phyloP scores from a whole-genome alignment of 2,888 invertebrate genomes.

The Orthonychiurus folsomi region DNA sequence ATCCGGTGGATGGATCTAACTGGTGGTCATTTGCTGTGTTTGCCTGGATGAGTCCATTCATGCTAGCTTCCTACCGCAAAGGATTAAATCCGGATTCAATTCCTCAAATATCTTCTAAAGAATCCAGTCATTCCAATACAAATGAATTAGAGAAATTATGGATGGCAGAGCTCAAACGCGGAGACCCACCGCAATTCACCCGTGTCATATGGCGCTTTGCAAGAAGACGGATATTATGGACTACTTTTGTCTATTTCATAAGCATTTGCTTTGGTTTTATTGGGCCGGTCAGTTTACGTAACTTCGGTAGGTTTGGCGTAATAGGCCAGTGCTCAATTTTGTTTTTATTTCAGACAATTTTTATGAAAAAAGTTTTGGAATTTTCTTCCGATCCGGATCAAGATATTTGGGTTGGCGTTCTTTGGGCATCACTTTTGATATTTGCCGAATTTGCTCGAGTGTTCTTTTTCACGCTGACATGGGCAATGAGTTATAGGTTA shows the following conservation, averaged over 20 bases:
- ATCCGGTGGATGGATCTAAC: constrained; percentile 46
- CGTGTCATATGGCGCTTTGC: constrained; percentile 48
- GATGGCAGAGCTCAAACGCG: constrained; percentile 47
- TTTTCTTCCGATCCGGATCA: constrained; percentile 45
- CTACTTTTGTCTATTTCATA: constrained; percentile 45
- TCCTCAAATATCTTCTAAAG: constrained; percentile 24
- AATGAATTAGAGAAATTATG: constrained; percentile 49
- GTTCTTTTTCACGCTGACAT: constrained; percentile 47
- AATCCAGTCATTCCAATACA: constrained; percentile 29
- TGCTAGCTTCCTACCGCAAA: constrained; percentile 48
- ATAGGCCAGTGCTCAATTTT: background rate
- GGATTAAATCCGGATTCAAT: constrained; percentile 44
- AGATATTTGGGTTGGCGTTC: constrained; percentile 45
- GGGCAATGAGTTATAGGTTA: constrained; percentile 49
- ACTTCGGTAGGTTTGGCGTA: background rate
- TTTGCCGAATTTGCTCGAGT: constrained; percentile 47
- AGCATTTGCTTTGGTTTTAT: constrained; percentile 48
- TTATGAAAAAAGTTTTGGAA: constrained; percentile 47
- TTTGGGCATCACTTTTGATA: constrained; percentile 47
- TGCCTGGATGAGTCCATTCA: constrained; percentile 49
- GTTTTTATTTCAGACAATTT: constrained; percentile 44
- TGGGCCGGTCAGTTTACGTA: constrained; percentile 49
- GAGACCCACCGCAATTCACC: constrained; percentile 46
- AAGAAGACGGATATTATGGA: constrained; percentile 46
- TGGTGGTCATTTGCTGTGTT: constrained; percentile 49